Percentiles rank a stretch among this genome's conserved stretches.
Conservation (phyloP, 2,888 invertebrate genomes). For the Eilema caniola region DNA sequence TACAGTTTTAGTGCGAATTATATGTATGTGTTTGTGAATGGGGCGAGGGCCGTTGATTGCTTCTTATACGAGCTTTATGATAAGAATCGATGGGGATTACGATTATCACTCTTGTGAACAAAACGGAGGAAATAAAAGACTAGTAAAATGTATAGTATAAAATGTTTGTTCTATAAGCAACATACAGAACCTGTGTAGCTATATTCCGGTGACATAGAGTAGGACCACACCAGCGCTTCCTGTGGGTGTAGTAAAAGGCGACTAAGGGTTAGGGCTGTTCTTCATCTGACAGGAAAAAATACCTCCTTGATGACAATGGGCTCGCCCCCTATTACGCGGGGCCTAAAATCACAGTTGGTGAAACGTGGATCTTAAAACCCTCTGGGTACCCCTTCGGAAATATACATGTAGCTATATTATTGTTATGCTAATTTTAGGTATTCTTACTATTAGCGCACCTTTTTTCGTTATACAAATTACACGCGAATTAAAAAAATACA, state of each 20-base stretch:
- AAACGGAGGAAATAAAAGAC: conserved; percentile 36
- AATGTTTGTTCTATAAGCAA: conserved; percentile 1
- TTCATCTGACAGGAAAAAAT: too few relatives aligned
- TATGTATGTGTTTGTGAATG: conserved; percentile 30
- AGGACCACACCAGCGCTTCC: too few relatives aligned
- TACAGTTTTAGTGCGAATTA: conserved; percentile 34
- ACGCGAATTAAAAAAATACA: conserved; percentile 1
- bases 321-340: too few relatives aligned
- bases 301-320: too few relatives aligned
- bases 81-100: conserved; percentile 31
- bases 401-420: too few relatives aligned
- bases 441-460: too few relatives aligned
- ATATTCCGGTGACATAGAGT: too few relatives aligned
- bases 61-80: conserved; percentile 29
- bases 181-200: background rate
- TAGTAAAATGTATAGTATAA: conserved; percentile 12
- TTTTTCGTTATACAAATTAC: conserved; percentile 8
- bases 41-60: conserved; percentile 24
- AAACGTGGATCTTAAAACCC: too few relatives aligned
- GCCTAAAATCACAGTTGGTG: too few relatives aligned
- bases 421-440: background rate
- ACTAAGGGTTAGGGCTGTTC: too few relatives aligned
- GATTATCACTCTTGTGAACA: conserved; percentile 29
- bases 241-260: too few relatives aligned
- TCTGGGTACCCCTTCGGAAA: too few relatives aligned